Evolutionary conservation across 2,113 vertebrate species (phyloP).

Genomic region (Rana temporaria): DNA sequence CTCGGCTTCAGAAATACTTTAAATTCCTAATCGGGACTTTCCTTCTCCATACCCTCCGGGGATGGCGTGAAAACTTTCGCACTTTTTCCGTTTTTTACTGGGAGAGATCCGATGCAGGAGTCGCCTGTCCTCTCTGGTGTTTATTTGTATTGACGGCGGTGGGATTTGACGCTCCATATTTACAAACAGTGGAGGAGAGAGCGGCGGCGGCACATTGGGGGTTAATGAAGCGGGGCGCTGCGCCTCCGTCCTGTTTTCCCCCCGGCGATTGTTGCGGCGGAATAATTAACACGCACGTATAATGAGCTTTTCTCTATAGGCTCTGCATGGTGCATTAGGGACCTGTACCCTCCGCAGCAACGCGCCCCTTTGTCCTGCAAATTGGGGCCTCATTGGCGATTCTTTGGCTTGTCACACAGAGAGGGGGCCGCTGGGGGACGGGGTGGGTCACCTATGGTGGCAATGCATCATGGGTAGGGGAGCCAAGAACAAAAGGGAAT

Average conservation of each 20-base stretch:
- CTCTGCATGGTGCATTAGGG: constrained; percentile 76
- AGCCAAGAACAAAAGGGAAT: constrained; percentile 11
- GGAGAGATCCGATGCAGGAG: not conserved
- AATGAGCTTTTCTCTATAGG: constrained; percentile 76
- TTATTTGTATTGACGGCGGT: not conserved
- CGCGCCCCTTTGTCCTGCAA: constrained; percentile 79
- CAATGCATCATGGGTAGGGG: constrained; percentile 1
- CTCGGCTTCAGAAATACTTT: too few relatives aligned
- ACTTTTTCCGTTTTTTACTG: too few relatives aligned
- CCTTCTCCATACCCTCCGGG: too few relatives aligned
- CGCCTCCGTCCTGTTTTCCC: not conserved
- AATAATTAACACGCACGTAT: constrained; percentile 80
- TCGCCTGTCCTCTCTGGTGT: not conserved
- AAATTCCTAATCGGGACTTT: too few relatives aligned
- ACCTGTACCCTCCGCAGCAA: constrained; percentile 73
- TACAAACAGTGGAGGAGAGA: constrained; percentile 1
- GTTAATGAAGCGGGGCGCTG: constrained; percentile 27
- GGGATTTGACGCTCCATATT: not conserved
- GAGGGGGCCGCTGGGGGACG: constrained; percentile 79
- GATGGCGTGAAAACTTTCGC: too few relatives aligned
- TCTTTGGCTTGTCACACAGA: constrained; percentile 81
- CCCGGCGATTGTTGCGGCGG: constrained; percentile 65
- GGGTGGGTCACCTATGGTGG: constrained; percentile 70
- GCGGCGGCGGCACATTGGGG: not conserved
- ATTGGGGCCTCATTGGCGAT: constrained; percentile 79